Evolutionary conservation across 2,113 vertebrate genomes (phyloP).

Genomic region (Phoenicopterus ruber): DNA sequence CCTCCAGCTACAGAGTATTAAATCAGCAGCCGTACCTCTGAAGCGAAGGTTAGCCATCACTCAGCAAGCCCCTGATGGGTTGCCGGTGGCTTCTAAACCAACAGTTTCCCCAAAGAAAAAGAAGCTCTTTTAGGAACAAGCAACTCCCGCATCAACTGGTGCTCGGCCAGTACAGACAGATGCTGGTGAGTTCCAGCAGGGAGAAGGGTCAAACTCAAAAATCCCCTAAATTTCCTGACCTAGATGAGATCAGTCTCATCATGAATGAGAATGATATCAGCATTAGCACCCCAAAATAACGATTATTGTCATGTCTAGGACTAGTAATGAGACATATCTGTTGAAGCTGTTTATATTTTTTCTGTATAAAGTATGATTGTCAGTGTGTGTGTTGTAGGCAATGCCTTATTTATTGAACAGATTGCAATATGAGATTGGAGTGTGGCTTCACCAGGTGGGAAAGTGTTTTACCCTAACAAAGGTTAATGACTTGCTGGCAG

Average conservation of each 20-base stretch:
- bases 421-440: background rate
- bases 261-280: background rate
- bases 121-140: background rate
- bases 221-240: background rate
- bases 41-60: background rate
- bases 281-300: background rate
- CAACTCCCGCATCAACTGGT: background rate
- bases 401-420: background rate
- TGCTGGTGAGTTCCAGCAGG: background rate
- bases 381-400: background rate
- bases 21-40: background rate
- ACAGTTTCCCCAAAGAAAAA: background rate
- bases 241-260: background rate
- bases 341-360: background rate
- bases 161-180: background rate
- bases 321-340: background rate
- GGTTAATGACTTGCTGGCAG: conserved; percentile 17
- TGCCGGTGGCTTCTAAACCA: background rate
- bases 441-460: background rate
- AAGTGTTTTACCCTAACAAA: background rate
- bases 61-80: background rate
- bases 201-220: background rate
- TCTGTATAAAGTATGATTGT: background rate
- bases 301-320: background rate
- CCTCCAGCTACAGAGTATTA: background rate